Base-by-base conservation (phyloP, 2,888 invertebrate species). In the Lithophane ornitopus region DNA sequence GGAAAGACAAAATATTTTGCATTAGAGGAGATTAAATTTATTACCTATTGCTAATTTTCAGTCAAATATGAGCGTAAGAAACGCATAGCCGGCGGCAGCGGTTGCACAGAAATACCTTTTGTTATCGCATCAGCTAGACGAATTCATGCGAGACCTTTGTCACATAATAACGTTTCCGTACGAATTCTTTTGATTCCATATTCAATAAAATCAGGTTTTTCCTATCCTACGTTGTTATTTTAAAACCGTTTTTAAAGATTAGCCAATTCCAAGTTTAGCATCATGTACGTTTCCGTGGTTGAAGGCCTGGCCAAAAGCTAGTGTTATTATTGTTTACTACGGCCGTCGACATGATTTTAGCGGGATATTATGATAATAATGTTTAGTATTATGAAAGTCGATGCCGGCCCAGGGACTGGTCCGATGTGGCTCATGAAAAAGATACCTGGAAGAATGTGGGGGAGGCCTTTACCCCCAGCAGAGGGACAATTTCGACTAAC, bases 101-200 rank as follows among this genome's bases (percentile, higher is more conserved):
- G 9, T 22, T 26, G 19, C 8, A 49, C 28, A 46, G 14, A 22
- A 34, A 34, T n/a, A 58, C 3, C 34, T 46, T 39, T 46, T 75
- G 75, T 8, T 34, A 75, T 26, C 26, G 46, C 56, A 61, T 76
- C 74, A 16, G 34, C 56, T 41, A 52, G 26, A 26, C 19, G 26
- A 75, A 75, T 44, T 26, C 52, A 58, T 59, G 16, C 6, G n/a
- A 77, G 16, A 44, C 14, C 34, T 82, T 78, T 63, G 6, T 46
- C 14, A 12, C 16, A 62, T 28, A 44, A 26, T 49, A 6, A 34
- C 22, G 16, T 34, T 78, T 66, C n/a, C 26, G 16, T 44, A 59
- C 39, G 3, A 59, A 54, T 26, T 34, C 3, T 28, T 61, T 54
- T 41, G 16, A 26, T 26, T 49, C 7, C 9, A 2, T 56, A 34